Evolutionary conservation across 2,113 vertebrate species (phyloP), one percentile per base, ranked within the genome.

Genomic region (Hemiprocne comata): DNA sequence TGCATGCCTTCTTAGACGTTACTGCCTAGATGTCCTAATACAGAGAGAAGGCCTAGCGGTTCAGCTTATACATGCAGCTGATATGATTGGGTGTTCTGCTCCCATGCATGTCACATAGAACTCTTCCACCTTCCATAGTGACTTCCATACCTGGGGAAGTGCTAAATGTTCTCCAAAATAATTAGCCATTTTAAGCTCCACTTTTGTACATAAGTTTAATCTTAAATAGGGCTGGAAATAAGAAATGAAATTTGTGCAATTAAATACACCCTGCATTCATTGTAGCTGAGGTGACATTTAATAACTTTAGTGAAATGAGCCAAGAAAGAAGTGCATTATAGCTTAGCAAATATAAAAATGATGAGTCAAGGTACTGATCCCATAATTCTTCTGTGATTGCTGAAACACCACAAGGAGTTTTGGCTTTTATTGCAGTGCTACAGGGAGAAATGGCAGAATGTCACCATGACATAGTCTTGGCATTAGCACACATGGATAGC

Each of bases 291-390:
- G 78, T 93, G 86, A 69, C 42, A 90, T 97, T 95, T 95, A 95
- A 90, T 95, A 94, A 77, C 58, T 91, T 84, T 28, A 46, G 55
- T 91, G 69, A 96, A 95, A 91, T 96, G 86, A 96, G 51, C 80
- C 64, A 89, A 72, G 29, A 70, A 50, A 90, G 40, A 87, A 93
- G 64, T 85, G 42, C 36, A 34, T 94, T 87, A 55, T 34, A 87
- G 40, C 48, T 96, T 86, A 89, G 40, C 64, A 92, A 95, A 91
- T 93, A 80, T 17, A 85, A 81, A 94, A 96, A 77, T 57, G 24
- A n/a, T 87, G 48, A 90, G 54, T 85, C 81, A 85, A 87, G 74
- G 33, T 57, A 17, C 9, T 48, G 72, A 79, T 82, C 65, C 80
- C n/a, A 64, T 85, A 66, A 61, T 90, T 78, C n/a, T 71, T 60